Conservation (phyloP, 2,888 invertebrate species). For the Dicroscelio sp. region DNA sequence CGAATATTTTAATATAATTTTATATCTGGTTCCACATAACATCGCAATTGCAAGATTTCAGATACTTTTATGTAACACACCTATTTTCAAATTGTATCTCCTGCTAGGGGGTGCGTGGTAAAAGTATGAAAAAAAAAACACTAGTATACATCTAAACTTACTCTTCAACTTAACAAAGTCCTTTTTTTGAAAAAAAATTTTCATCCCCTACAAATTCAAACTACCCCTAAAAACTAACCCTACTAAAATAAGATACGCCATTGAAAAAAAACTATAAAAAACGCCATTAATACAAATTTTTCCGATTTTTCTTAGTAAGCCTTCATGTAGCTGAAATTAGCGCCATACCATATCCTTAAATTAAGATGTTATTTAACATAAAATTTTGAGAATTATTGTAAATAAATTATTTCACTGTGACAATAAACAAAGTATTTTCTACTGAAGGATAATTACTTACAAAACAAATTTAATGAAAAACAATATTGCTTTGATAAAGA, state of each 20-base stretch:
- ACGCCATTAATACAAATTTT: too few species aligned
- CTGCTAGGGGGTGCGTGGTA: neutral
- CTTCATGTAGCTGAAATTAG: neutral
- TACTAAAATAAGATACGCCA: neutral
- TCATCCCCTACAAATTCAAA: neutral
- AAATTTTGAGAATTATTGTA: too few species aligned
- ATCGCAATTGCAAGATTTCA: neutral
- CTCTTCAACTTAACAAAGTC: neutral
- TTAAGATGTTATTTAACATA: too few species aligned
- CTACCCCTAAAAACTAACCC: neutral
- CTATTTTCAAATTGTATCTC: conserved; percentile 20
- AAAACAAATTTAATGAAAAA: too few species aligned
- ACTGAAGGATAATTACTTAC: too few species aligned
- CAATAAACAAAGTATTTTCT: too few species aligned
- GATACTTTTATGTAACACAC: neutral
- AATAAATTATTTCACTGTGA: too few species aligned
- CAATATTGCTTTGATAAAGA: too few species aligned
- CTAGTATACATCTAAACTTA: neutral
- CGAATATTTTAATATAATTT: neutral
- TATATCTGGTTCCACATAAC: neutral
- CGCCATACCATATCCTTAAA: neutral
- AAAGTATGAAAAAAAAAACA: neutral
- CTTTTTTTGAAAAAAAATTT: neutral
- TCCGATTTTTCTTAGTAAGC: neutral
- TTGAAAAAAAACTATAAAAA: neutral